phyloP scores from a whole-genome alignment of 2,797 vertebrate species.

The Typhlichthys eigenmanni region DNA sequence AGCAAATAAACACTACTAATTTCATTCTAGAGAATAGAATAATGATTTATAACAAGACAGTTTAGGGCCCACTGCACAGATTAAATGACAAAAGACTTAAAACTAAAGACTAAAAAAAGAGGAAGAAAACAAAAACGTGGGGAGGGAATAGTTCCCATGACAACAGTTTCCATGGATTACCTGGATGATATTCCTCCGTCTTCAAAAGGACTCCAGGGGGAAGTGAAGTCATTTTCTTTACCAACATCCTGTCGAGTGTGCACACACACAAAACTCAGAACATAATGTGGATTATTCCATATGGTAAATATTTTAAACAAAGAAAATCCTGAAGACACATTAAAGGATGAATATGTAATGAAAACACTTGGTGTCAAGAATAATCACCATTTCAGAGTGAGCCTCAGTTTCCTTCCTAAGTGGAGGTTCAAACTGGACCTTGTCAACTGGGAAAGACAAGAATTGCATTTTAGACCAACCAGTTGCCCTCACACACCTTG shows the following conservation, averaged over 20 bases:
- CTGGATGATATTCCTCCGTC: slow-evolving; percentile 86
- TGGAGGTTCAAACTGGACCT: slow-evolving; percentile 92
- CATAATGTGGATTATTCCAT: slow-evolving; percentile 4
- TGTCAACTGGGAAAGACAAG: slow-evolving; percentile 83
- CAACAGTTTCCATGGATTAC: slow-evolving; percentile 74
- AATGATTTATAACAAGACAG: neutral
- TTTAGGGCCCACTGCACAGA: neutral
- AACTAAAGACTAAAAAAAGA: neutral
- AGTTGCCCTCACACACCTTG: slow-evolving; percentile 8
- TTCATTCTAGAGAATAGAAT: neutral
- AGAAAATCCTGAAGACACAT: neutral
- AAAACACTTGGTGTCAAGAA: neutral
- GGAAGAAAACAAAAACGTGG: neutral
- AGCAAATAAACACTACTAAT: neutral
- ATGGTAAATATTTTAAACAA: neutral
- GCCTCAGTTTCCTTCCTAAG: slow-evolving; percentile 94
- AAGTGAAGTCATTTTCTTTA: slow-evolving; percentile 86
- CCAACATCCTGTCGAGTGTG: slow-evolving; percentile 83
- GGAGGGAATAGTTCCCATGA: slow-evolving; percentile 32
- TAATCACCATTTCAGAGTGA: slow-evolving; percentile 89
- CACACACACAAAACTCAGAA: slow-evolving; percentile 4
- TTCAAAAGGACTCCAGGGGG: slow-evolving; percentile 90
- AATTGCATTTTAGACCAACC: neutral
- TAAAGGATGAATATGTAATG: neutral
- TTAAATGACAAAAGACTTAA: neutral